A percentile compares a stretch with the other conserved stretches of the same genome.
Evolutionary conservation across 2,797 vertebrate species (phyloP).

Genomic region (Sebastes vulpes): DNA sequence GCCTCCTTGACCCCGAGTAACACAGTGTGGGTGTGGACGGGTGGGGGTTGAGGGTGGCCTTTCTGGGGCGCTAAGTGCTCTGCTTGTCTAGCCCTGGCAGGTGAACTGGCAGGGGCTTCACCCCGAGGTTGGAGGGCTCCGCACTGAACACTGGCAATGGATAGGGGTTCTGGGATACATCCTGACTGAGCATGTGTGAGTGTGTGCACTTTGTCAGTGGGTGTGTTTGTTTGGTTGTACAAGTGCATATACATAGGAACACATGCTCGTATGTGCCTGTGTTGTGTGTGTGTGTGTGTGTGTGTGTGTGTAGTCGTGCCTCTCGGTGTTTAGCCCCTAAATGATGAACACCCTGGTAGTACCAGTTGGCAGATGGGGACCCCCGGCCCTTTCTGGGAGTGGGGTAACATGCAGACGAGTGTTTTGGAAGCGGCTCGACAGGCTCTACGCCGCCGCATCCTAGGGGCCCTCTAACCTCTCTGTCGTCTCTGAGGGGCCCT

Average conservation of each 20-base stretch:
- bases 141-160: conserved; percentile 65
- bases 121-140: conserved; percentile 80
- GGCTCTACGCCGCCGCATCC: conserved; percentile 51
- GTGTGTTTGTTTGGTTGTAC: conserved; percentile 60
- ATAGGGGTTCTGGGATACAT: conserved; percentile 63
- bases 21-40: conserved; percentile 66
- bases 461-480: conserved; percentile 76
- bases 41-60: conserved; percentile 65
- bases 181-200: conserved; percentile 30
- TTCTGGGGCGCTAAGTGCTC: conserved; percentile 77
- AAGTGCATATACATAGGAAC: conserved; percentile 69
- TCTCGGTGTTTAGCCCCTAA: conserved; percentile 73
- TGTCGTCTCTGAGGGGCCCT: conserved; percentile 79
- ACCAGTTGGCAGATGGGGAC: conserved; percentile 83
- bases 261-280: conserved; percentile 52
- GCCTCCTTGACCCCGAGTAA: conserved; percentile 78
- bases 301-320: conserved; percentile 51
- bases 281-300: conserved; percentile 43
- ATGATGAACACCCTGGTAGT: conserved; percentile 77
- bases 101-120: conserved; percentile 86
- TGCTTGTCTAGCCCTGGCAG: conserved; percentile 83
- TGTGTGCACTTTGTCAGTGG: not conserved
- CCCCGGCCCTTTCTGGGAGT: conserved; percentile 63
- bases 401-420: conserved; percentile 73
- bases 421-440: conserved; percentile 71